A percentile compares a stretch with the other conserved stretches of the same genome.
Conservation (phyloP, 2,113 vertebrate species). For the Marcusenius ussheri region DNA sequence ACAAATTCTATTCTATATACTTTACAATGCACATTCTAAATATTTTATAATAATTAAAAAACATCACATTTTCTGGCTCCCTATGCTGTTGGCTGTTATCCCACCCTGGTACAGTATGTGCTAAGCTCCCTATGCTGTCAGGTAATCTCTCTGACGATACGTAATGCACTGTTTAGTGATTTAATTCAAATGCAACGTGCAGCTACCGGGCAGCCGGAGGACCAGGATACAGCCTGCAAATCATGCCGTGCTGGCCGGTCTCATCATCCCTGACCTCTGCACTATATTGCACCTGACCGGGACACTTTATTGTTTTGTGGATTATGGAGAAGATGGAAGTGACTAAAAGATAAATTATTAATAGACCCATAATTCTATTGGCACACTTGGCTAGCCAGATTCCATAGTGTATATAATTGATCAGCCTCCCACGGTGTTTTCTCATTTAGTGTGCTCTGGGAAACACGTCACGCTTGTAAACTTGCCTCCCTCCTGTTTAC, state of each 20-base stretch:
- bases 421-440: conserved; percentile 43
- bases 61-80: not conserved
- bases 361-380: conserved; percentile 34
- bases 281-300: conserved; percentile 15
- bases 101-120: no score
- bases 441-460: conserved; percentile 40
- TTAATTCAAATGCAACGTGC: not conserved
- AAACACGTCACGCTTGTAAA: conserved; percentile 35
- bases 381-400: conserved; percentile 37
- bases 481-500: conserved; percentile 6
- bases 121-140: not conserved
- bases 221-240: not conserved
- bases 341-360: conserved; percentile 40
- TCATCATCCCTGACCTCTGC: not conserved
- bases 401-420: conserved; percentile 42
- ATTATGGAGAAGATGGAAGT: conserved; percentile 40
- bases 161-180: not conserved
- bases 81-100: not conserved
- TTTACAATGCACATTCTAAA: not conserved
- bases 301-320: conserved; percentile 29
- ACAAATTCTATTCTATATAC: not conserved
- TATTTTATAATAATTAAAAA: not conserved
- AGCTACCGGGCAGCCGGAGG: no score
- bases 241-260: not conserved
- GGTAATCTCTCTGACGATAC: not conserved